Percentiles rank a stretch among this genome's conserved stretches.
Evolutionary conservation across 2,113 vertebrate species (phyloP).

Genomic region (Plestiodon gilberti): DNA sequence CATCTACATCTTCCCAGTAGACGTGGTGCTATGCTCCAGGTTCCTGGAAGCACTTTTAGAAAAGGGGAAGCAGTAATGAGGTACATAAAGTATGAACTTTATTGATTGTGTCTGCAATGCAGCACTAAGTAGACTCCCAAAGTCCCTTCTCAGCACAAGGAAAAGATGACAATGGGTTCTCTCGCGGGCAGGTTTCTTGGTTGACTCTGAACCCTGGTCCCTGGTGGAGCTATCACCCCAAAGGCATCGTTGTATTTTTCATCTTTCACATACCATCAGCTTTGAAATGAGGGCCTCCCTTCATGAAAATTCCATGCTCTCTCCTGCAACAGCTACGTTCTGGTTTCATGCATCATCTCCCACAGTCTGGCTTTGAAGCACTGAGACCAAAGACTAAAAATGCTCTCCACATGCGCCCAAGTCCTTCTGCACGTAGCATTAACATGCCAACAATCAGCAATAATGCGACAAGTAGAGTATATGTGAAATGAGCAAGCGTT

Average conservation of each 20-base stretch:
- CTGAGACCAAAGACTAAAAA: neutral
- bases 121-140: neutral
- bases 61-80: conserved; percentile 3
- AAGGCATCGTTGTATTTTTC: neutral
- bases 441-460: too few species aligned
- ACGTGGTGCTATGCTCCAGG: neutral
- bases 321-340: neutral
- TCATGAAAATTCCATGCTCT: neutral
- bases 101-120: conserved; percentile 5
- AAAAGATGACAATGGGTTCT: neutral
- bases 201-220: neutral
- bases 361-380: neutral
- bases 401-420: too few species aligned
- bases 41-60: conserved; percentile 15
- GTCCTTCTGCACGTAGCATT: too few species aligned
- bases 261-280: neutral
- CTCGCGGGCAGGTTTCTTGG: neutral
- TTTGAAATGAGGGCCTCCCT: neutral
- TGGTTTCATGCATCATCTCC: neutral
- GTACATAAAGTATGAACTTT: conserved; percentile 6
- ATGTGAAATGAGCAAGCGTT: too few species aligned
- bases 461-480: too few species aligned
- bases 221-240: neutral
- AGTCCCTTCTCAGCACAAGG: neutral
- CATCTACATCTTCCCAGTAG: neutral